Evolutionary conservation across 2,113 vertebrate genomes (phyloP).

Genomic region (Lichenostomus cassidix): DNA sequence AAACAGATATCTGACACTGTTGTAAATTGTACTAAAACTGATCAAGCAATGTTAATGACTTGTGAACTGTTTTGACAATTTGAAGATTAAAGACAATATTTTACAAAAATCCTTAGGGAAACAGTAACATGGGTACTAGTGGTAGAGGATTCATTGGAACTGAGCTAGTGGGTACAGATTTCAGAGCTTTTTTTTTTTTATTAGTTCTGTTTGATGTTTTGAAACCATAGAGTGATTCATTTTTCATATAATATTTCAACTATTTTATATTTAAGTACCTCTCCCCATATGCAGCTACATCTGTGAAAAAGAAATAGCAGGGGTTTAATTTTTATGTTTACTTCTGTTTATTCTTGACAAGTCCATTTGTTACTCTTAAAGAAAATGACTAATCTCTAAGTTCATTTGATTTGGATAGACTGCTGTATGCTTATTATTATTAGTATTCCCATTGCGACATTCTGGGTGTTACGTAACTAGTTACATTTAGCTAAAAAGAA

Average conservation of each 20-base stretch:
- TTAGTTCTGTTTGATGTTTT: conserved; percentile 11
- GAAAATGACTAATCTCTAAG: conserved; percentile 35
- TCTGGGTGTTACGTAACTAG: not conserved
- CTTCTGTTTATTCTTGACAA: conserved; percentile 67
- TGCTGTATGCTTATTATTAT: not conserved
- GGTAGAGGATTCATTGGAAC: not conserved
- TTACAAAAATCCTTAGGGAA: not conserved
- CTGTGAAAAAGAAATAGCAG: conserved; percentile 59
- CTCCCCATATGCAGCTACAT: conserved; percentile 56
- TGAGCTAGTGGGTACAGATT: not conserved
- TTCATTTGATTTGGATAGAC: conserved; percentile 13
- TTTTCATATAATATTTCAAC: conserved; percentile 57
- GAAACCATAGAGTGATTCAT: conserved; percentile 16
- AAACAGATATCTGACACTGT: not conserved
- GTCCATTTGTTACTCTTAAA: conserved; percentile 55
- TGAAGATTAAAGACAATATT: not conserved
- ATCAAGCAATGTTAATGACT: not conserved
- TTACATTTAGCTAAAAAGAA: not conserved
- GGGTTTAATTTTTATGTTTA: conserved; percentile 52
- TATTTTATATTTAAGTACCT: conserved; percentile 44
- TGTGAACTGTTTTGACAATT: not conserved
- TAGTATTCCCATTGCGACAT: not conserved
- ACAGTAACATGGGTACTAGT: not conserved
- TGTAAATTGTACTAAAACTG: not conserved
- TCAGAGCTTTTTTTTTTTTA: not conserved